A percentile compares a stretch with the other conserved stretches of the same genome.
These are phyloP conservation scores for Caenorhabditis sp. DNA, from an alignment of 2,888 invertebrate genomes.

Conservation along the genomic window DNA sequence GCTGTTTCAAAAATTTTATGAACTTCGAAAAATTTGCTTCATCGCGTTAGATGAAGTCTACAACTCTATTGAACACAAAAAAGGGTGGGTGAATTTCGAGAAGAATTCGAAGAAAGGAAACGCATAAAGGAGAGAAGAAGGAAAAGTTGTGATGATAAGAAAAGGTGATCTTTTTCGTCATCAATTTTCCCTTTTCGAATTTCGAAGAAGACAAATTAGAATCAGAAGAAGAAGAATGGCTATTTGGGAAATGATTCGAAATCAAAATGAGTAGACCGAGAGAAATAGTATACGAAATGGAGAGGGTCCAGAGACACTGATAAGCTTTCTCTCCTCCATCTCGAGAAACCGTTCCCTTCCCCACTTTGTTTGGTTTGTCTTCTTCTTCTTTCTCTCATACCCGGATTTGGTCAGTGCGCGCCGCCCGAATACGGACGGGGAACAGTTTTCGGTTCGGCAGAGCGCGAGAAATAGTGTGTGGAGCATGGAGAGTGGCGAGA, in stretches of 20 bases:
- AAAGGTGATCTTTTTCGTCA: not conserved
- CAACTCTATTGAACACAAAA: conserved; percentile 1
- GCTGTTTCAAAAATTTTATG: too few relatives aligned
- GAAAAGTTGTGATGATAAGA: not conserved
- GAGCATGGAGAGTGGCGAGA: conserved; percentile 1
- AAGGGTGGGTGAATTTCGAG: not conserved
- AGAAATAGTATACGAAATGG: not conserved
- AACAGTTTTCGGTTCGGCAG: conserved; percentile 8
- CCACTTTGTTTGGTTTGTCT: conserved; percentile 21
- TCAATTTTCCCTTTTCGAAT: conserved; percentile 8
- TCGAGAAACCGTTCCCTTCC: conserved; percentile 8
- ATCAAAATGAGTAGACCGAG: not conserved
- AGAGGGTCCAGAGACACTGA: conserved; percentile 26
- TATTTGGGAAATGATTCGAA: not conserved
- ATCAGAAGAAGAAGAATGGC: not conserved
- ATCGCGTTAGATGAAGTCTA: too few relatives aligned
- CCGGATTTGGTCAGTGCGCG: conserved; percentile 33
- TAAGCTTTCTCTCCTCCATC: conserved; percentile 9
- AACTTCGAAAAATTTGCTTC: too few relatives aligned
- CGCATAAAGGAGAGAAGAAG: not conserved
- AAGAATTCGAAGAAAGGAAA: not conserved
- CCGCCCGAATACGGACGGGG: not conserved
- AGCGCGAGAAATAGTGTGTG: not conserved
- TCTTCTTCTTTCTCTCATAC: too few relatives aligned
- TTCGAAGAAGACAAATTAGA: not conserved